Evolutionary conservation across 2,888 invertebrate species (phyloP), one percentile per base, ranked within the genome.

Genomic region (Rhingia rostrata): DNA sequence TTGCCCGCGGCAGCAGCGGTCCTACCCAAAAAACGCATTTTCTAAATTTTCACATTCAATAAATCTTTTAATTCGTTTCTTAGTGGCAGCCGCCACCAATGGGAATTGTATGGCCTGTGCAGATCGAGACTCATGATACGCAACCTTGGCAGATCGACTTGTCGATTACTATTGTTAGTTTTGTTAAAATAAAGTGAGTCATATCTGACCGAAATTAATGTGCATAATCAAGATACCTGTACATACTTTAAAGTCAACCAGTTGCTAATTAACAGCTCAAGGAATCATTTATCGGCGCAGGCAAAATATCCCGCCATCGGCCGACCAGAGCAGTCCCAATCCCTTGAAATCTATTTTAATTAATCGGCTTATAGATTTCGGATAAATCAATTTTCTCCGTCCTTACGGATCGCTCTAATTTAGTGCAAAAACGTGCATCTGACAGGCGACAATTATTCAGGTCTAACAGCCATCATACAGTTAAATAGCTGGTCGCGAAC

Each of bases 361-460:
- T 67, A 73, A 83, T 83, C 78, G 66, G 56, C 78, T 83, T 72
- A 82, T 77, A 77, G 72, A 60, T 66, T 60, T 72, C 54, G 67
- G 78, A 83, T 78, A 83, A 78, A 83, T 83, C 78, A 72, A 69
- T 78, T 73, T 78, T 45, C 43, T 22, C 53, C 22, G 53, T 43
- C 75, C 35, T 45, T 54, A 63, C 30, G 5, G 61, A 74, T 64
- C 54, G 67, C 30, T 74, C 33, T 47, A 60, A 41, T 47, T 45
- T 49, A 45, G 69, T 60, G 66, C 64, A 53, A 60, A 77, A 82
- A 61, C 66, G 66, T 66, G 41, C 64, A 72, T 66, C 54, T 73
- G 82, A 73, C 78, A 83, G 61, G 56, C 72, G 72, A 67, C 78
- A 83, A 78, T 83, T 73, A 78, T 83, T 83, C 70, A 66, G 54